A percentile compares a stretch with the other conserved stretches of the same genome.
phyloP scores from a whole-genome alignment of 2,888 invertebrate genomes.

The Yponomeuta cagnagella region DNA sequence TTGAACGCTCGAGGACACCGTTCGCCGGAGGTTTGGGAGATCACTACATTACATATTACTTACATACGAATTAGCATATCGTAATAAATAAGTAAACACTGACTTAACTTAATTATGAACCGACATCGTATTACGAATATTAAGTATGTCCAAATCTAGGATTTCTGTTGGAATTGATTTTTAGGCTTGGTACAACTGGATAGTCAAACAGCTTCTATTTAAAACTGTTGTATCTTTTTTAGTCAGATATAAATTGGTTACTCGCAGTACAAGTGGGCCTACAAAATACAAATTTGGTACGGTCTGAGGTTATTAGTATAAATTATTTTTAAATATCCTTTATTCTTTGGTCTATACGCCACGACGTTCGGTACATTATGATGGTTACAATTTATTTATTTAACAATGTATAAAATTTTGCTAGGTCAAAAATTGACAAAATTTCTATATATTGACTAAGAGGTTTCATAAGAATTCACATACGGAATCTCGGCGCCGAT shows the following conservation, averaged over 20 bases:
- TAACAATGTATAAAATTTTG: conserved; percentile 75
- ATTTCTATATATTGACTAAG: conserved; percentile 74
- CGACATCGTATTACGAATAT: conserved; percentile 49
- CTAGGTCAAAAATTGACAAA: conserved; percentile 75
- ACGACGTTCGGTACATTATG: conserved; percentile 63
- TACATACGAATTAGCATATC: conserved; percentile 70
- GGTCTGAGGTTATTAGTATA: conserved; percentile 70
- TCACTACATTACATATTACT: conserved; percentile 70
- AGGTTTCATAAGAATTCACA: conserved; percentile 74
- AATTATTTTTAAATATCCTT: conserved; percentile 60
- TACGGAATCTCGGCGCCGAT: conserved; percentile 47
- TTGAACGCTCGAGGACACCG: conserved; percentile 44
- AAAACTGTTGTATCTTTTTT: conserved; percentile 7
- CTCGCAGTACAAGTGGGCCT: conserved; percentile 47
- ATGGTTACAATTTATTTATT: conserved; percentile 57
- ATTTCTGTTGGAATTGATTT: conserved; percentile 29
- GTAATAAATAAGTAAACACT: conserved; percentile 74
- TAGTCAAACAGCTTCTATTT: conserved; percentile 23
- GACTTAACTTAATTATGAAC: conserved; percentile 73
- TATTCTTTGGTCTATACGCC: conserved; percentile 71
- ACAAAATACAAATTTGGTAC: conserved; percentile 70
- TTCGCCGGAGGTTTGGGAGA: conserved; percentile 70
- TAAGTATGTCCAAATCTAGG: conserved; percentile 42
- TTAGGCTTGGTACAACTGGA: conserved; percentile 16
- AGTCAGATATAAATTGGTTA: conserved; percentile 26